phyloP scores from a whole-genome alignment of 2,113 vertebrate genomes.

The Gopherus evgoodei region DNA sequence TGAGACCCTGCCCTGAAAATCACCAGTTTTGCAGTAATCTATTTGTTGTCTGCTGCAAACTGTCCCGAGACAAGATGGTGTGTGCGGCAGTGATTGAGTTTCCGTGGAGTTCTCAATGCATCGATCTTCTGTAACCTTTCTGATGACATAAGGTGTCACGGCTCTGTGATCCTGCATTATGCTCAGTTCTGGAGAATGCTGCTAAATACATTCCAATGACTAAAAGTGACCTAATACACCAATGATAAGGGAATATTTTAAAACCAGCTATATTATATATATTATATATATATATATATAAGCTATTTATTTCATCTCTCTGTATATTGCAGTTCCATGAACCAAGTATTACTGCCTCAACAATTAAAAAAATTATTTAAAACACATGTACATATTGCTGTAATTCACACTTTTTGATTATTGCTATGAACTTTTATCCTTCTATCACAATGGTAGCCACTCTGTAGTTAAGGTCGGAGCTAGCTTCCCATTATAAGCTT shows the following conservation, averaged over 20 bases:
- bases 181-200: slow-evolving; percentile 86
- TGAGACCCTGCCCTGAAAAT: slow-evolving; percentile 67
- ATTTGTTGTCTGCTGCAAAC: slow-evolving; percentile 81
- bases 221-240: slow-evolving; percentile 85
- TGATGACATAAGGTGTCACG: slow-evolving; percentile 84
- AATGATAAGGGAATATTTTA: slow-evolving; percentile 89
- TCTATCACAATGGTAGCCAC: background rate
- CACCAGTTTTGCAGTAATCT: slow-evolving; percentile 81
- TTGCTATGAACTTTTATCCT: background rate
- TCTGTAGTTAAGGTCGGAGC: fast-evolving
- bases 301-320: slow-evolving; percentile 92
- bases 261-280: slow-evolving; percentile 89
- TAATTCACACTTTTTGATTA: slow-evolving; percentile 45
- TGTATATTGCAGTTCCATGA: slow-evolving; percentile 91
- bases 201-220: slow-evolving; percentile 84
- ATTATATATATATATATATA: slow-evolving; percentile 87
- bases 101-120: slow-evolving; percentile 77
- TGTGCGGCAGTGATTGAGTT: slow-evolving; percentile 75
- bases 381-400: slow-evolving; percentile 65
- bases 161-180: slow-evolving; percentile 80
- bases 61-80: slow-evolving; percentile 61
- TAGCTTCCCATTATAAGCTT: background rate
- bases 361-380: slow-evolving; percentile 89
- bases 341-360: slow-evolving; percentile 88
- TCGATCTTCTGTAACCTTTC: slow-evolving; percentile 75